Percentiles rank a stretch among this genome's conserved stretches.
phyloP scores from a whole-genome alignment of 2,797 vertebrate genomes.

The Lepus oiostolus region DNA sequence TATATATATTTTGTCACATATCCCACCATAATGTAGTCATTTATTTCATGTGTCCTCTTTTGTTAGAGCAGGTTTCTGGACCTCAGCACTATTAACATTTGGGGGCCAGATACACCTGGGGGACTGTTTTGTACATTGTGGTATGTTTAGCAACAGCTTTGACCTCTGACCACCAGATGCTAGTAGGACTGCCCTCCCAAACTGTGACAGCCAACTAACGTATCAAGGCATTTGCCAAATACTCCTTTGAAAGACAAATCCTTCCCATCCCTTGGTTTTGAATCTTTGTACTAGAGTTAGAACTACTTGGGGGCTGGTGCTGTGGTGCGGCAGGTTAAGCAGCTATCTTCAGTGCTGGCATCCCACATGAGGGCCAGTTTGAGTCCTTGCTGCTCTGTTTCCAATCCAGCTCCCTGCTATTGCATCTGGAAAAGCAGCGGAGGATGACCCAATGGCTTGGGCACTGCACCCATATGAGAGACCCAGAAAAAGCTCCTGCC shows the following conservation, averaged over 20 bases:
- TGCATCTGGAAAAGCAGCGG: no score
- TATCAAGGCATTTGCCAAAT: not conserved
- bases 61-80: not conserved
- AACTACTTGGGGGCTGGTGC: not conserved
- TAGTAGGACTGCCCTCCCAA: not conserved
- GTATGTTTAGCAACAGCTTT: not conserved
- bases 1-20: not conserved
- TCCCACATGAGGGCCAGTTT: no score
- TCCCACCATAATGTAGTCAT: not conserved
- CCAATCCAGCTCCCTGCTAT: no score
- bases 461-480: no score
- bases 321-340: no score
- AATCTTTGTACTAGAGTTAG: constrained; percentile 17
- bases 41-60: not conserved
- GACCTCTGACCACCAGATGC: not conserved
- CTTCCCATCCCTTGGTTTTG: not conserved
- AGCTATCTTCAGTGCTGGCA: no score
- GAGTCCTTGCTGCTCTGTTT: no score
- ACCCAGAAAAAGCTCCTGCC: no score
- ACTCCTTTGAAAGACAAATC: not conserved
- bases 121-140: not conserved
- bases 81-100: not conserved
- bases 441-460: no score
- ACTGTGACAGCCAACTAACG: not conserved
- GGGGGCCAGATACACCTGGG: not conserved